Percentiles rank a stretch among this genome's conserved stretches.
Conservation (phyloP, 2,797 vertebrate species). For the Gila robusta region DNA sequence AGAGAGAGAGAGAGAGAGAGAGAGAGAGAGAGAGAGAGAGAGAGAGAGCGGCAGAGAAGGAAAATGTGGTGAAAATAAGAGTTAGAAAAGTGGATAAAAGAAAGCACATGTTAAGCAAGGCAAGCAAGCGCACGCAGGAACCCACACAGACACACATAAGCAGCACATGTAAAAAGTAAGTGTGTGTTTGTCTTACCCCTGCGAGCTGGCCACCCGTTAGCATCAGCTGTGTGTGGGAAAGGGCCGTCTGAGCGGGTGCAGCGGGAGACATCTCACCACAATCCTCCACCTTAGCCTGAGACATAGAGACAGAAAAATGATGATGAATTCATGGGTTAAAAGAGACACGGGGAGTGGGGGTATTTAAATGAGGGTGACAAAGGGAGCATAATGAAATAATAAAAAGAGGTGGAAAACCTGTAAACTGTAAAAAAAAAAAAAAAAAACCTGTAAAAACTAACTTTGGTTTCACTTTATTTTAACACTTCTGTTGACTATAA, state of each 20-base stretch:
- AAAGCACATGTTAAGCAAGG: constrained; percentile 61
- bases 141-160: constrained; percentile 29
- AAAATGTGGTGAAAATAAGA: constrained; percentile 32
- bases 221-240: constrained; percentile 93
- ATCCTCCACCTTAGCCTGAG: constrained; percentile 87
- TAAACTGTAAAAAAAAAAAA: background rate
- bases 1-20: background rate
- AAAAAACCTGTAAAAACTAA: background rate
- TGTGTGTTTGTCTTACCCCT: constrained; percentile 80
- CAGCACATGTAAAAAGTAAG: background rate
- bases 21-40: background rate
- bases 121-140: constrained; percentile 17
- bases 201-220: constrained; percentile 90
- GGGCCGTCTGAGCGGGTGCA: constrained; percentile 84
- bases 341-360: constrained; percentile 41
- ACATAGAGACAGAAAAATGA: constrained; percentile 36
- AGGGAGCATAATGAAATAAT: background rate
- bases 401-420: background rate
- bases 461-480: no score
- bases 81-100: constrained; percentile 23
- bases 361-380: background rate
- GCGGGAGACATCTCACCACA: constrained; percentile 84
- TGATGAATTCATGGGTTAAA: background rate
- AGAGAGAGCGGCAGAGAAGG: background rate
- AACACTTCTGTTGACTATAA: no score